Conservation (phyloP, 1,140 invertebrate genomes). For the Solenopsis fugax region DNA sequence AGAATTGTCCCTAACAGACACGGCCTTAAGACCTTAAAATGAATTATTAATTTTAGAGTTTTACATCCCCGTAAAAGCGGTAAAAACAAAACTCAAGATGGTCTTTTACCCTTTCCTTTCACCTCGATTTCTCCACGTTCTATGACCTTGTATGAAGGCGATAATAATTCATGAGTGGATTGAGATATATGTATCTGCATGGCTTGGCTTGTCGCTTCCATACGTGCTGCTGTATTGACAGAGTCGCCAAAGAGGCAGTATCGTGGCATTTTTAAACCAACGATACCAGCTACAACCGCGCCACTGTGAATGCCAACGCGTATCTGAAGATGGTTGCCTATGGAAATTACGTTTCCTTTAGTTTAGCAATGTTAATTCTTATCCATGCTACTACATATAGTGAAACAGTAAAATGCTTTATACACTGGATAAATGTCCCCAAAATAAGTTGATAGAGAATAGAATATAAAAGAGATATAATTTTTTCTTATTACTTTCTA, state of each 20-base stretch:
- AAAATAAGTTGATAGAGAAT: neutral
- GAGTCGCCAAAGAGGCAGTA: slow-evolving; percentile 97
- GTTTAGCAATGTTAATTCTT: neutral
- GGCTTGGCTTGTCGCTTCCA: slow-evolving; percentile 96
- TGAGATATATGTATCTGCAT: slow-evolving; percentile 98
- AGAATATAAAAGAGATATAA: neutral
- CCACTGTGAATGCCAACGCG: slow-evolving; percentile 96
- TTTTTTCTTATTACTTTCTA: neutral
- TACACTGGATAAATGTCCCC: neutral
- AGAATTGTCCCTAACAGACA: no score
- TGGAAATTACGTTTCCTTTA: slow-evolving; percentile 28
- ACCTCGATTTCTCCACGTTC: slow-evolving; percentile 94
- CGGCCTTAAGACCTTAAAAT: neutral
- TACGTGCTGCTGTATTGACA: slow-evolving; percentile 96
- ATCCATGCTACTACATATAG: neutral
- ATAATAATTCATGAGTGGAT: slow-evolving; percentile 92
- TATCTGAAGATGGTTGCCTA: slow-evolving; percentile 95
- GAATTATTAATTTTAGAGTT: neutral
- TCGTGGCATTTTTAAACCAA: slow-evolving; percentile 98
- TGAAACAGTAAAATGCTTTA: neutral
- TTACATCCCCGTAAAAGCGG: neutral
- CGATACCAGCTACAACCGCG: slow-evolving; percentile 97
- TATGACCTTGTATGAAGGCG: slow-evolving; percentile 91
- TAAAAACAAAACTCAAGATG: neutral
- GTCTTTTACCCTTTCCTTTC: slow-evolving; percentile 92